Evolutionary conservation across 2,797 vertebrate species (phyloP).

Genomic region (Leptatherina wallacei): DNA sequence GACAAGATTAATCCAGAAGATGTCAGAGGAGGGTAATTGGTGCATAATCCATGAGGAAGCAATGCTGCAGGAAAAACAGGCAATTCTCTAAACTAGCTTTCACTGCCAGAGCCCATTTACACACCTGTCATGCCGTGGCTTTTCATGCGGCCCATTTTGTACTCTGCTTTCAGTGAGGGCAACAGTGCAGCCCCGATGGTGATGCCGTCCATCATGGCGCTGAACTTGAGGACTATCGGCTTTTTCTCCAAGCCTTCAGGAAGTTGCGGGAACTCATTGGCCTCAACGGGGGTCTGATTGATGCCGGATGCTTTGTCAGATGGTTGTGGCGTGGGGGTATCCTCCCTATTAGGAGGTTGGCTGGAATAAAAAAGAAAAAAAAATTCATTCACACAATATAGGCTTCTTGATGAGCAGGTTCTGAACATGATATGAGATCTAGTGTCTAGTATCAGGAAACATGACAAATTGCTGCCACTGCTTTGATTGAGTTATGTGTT

Average conservation of each 20-base stretch:
- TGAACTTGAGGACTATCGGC: constrained; percentile 97
- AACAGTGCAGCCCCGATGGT: constrained; percentile 95
- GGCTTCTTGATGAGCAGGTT: neutral
- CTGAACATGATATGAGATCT: neutral
- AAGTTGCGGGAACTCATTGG: constrained; percentile 97
- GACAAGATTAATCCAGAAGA: neutral
- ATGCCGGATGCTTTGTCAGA: constrained; percentile 93
- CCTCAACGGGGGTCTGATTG: constrained; percentile 95
- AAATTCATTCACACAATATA: neutral
- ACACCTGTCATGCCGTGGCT: constrained; percentile 97
- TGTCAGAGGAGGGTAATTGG: neutral
- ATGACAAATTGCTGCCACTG: neutral
- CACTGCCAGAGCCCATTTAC: neutral
- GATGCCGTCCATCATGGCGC: constrained; percentile 97
- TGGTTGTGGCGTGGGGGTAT: constrained; percentile 91
- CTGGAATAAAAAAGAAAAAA: constrained; percentile 67
- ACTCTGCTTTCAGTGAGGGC: constrained; percentile 96
- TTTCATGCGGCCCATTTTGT: constrained; percentile 98
- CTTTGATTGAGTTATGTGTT: constrained; percentile 15
- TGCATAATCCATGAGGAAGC: no score
- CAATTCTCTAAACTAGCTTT: neutral
- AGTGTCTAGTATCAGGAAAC: neutral
- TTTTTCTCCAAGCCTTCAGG: constrained; percentile 98
- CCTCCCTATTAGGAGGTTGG: constrained; percentile 89
- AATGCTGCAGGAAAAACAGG: neutral